Evolutionary conservation across 2,113 vertebrate species (phyloP).

Genomic region (Laticauda laticaudata): DNA sequence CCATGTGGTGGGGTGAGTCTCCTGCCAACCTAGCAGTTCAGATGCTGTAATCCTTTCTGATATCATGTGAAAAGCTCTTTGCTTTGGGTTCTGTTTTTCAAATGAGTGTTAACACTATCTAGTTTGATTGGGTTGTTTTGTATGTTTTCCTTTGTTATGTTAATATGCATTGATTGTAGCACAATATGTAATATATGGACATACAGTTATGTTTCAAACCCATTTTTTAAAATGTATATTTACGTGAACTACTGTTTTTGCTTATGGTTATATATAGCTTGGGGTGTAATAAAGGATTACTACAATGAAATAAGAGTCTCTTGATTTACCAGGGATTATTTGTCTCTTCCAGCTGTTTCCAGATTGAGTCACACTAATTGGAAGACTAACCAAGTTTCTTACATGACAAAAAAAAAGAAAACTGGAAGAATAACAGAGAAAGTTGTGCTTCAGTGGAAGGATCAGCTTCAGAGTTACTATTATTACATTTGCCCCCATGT

Average conservation of each 20-base stretch:
- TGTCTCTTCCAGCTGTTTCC: neutral
- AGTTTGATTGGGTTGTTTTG: neutral
- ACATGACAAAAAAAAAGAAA: neutral
- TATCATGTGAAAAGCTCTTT: neutral
- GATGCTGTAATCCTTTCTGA: neutral
- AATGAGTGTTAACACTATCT: neutral
- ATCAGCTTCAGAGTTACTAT: neutral
- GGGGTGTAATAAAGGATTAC: neutral
- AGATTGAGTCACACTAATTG: neutral
- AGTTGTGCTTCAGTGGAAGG: neutral
- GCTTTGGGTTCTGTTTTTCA: neutral
- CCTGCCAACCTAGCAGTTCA: neutral
- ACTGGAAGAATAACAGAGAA: neutral
- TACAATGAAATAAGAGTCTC: neutral
- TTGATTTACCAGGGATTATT: neutral
- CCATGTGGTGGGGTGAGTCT: neutral
- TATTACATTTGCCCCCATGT: neutral
- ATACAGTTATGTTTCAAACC: neutral
- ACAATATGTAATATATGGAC: neutral
- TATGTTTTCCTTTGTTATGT: neutral
- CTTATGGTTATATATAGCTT: neutral
- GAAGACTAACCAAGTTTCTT: neutral
- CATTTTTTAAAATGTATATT: neutral
- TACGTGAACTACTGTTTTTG: neutral
- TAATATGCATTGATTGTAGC: neutral